Evolutionary conservation across 1,140 invertebrate genomes (phyloP).

Genomic region (Rhynchophorus ferrugineus): DNA sequence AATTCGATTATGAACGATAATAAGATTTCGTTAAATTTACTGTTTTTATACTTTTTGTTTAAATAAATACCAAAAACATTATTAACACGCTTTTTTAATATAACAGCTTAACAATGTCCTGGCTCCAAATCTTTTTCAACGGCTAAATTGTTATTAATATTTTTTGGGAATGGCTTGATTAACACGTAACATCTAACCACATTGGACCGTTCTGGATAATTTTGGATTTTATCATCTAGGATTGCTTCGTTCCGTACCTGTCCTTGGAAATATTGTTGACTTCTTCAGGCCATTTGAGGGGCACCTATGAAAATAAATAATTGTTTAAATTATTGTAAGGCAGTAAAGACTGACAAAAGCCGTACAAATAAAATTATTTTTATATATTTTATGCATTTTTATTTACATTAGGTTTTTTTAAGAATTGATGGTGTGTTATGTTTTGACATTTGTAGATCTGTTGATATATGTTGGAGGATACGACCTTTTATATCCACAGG

Average conservation of each 20-base stretch:
- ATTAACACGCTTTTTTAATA: conserved; percentile 16
- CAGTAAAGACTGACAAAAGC: conserved; percentile 19
- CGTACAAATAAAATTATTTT: too few species aligned
- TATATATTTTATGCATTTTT: too few species aligned
- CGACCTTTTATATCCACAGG: too few species aligned
- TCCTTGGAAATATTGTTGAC: conserved; percentile 19
- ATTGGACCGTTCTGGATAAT: conserved; percentile 20
- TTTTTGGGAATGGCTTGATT: conserved; percentile 1
- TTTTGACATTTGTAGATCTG: too few species aligned
- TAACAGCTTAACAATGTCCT: not conserved
- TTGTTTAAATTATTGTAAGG: conserved; percentile 9
- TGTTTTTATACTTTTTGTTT: conserved; percentile 25
- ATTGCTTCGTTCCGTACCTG: conserved; percentile 18
- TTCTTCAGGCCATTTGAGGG: conserved; percentile 22
- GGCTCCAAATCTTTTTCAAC: not conserved
- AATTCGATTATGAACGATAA: conserved; percentile 21
- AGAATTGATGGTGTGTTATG: too few species aligned
- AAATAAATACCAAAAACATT: conserved; percentile 21
- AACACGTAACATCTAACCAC: conserved; percentile 4
- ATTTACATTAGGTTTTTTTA: too few species aligned
- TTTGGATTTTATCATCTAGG: conserved; percentile 24
- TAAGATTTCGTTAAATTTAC: conserved; percentile 7
- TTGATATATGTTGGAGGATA: too few species aligned
- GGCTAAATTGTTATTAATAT: not conserved
- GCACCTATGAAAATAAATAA: conserved; percentile 13